Evolutionary conservation across 1,140 invertebrate species (phyloP).

Genomic region (Drosophila virilis): DNA sequence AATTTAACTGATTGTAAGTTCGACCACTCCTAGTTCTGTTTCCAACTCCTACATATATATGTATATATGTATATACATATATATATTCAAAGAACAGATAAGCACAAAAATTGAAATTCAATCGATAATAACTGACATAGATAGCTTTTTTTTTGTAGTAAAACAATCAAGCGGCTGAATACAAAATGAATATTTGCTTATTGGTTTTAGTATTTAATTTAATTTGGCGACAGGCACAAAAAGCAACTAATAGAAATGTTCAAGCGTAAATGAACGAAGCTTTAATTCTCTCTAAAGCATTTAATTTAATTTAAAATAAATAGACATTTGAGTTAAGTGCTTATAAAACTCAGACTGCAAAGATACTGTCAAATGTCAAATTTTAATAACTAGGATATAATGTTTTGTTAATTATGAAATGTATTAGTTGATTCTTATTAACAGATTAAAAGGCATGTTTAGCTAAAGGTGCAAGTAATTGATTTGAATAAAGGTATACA

Average conservation of each 20-base stretch:
- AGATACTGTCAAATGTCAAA: too few relatives aligned
- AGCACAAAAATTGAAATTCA: slow-evolving; percentile 9
- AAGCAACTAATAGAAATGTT: background rate
- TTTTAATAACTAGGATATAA: too few relatives aligned
- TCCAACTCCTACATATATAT: too few relatives aligned
- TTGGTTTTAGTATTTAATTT: slow-evolving; percentile 10
- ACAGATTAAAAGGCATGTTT: too few relatives aligned
- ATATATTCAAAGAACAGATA: background rate
- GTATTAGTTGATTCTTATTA: too few relatives aligned
- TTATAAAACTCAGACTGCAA: too few relatives aligned
- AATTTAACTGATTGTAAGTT: too few relatives aligned
- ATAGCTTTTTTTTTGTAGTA: background rate
- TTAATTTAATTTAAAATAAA: background rate
- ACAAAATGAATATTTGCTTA: slow-evolving; percentile 25
- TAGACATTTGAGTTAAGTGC: background rate
- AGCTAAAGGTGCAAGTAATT: too few relatives aligned
- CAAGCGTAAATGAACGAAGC: background rate
- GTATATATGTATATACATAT: too few relatives aligned
- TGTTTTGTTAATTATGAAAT: too few relatives aligned
- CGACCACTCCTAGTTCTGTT: too few relatives aligned
- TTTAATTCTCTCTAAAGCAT: background rate
- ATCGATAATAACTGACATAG: slow-evolving; percentile 18
- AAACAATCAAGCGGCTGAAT: background rate
- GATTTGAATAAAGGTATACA: too few relatives aligned
- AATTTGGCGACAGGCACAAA: background rate